These are phyloP conservation scores for Formica selysi DNA, from an alignment of 1,140 invertebrate genomes.

Conservation along the genomic window DNA sequence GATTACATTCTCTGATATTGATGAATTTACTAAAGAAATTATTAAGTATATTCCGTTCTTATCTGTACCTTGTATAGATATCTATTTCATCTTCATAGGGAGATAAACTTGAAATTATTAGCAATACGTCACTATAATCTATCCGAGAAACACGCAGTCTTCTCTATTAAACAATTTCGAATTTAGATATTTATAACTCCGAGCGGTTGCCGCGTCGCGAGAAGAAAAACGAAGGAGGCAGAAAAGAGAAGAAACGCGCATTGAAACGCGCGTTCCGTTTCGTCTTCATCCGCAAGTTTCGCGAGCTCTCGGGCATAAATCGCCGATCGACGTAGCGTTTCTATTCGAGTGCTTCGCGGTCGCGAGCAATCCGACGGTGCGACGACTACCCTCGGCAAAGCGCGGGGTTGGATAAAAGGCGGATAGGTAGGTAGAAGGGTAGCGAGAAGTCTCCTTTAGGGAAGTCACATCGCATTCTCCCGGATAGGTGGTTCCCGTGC, in stretches of 20 bases:
- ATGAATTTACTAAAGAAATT: background rate
- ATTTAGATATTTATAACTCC: conserved; percentile 19
- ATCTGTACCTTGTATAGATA: background rate
- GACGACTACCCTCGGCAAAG: background rate
- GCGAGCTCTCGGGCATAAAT: conserved; percentile 38
- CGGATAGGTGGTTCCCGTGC: conserved; percentile 2
- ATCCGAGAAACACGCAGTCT: conserved; percentile 6
- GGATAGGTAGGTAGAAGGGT: background rate
- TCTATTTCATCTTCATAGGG: background rate
- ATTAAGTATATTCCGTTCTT: background rate
- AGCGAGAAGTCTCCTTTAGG: background rate
- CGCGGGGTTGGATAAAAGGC: background rate
- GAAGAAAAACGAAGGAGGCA: no score
- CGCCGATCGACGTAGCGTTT: conserved; percentile 42
- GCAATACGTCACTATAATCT: conserved; percentile 18
- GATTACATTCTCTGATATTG: background rate
- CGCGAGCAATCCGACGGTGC: conserved; percentile 19
- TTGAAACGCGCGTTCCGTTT: conserved; percentile 31
- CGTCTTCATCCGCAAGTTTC: conserved; percentile 35
- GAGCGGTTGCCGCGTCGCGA: background rate
- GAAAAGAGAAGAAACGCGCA: background rate
- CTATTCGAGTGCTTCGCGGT: conserved; percentile 26
- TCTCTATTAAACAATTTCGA: conserved; percentile 4
- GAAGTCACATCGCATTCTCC: background rate
- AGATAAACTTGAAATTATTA: conserved; percentile 6